These are phyloP conservation scores for Oncorhynchus keta DNA, from an alignment of 2,113 vertebrate genomes.

Conservation along the genomic window DNA sequence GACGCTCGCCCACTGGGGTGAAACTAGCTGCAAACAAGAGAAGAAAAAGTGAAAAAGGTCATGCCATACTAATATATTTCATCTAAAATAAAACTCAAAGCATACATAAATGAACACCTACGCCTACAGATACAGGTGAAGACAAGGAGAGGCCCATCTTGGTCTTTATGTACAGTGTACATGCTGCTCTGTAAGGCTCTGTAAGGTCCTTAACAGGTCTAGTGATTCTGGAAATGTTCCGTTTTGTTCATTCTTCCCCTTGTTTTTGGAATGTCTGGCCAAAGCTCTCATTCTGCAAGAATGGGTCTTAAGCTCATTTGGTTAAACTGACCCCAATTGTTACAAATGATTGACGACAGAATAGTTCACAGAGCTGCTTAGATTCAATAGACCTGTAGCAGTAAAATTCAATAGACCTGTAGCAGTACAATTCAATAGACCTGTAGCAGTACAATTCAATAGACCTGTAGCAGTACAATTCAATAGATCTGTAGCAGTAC, in stretches of 20 bases:
- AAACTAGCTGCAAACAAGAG: conserved; percentile 74
- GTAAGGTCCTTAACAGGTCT: background rate
- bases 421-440: no score
- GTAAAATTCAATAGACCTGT: no score
- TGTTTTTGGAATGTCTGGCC: background rate
- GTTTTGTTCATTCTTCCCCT: background rate
- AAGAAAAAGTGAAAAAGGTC: background rate
- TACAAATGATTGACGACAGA: conserved; percentile 11
- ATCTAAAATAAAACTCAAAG: conserved; percentile 50
- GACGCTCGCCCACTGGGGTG: conserved; percentile 77
- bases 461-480: no score
- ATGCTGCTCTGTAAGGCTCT: conserved; percentile 15
- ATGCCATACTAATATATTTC: background rate
- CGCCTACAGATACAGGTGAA: conserved; percentile 29
- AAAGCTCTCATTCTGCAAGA: background rate
- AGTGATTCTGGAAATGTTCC: conserved; percentile 5
- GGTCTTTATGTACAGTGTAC: conserved; percentile 32
- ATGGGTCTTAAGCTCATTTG: background rate
- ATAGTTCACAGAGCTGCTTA: no score
- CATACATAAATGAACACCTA: conserved; percentile 14
- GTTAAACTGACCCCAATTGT: conserved; percentile 20
- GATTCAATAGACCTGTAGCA: no score
- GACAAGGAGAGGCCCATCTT: conserved; percentile 26
- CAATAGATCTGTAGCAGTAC: no score
- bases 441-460: no score